Percentiles rank a stretch among this genome's conserved stretches.
phyloP scores from a whole-genome alignment of 2,888 invertebrate species.

The Homarus gammarus region DNA sequence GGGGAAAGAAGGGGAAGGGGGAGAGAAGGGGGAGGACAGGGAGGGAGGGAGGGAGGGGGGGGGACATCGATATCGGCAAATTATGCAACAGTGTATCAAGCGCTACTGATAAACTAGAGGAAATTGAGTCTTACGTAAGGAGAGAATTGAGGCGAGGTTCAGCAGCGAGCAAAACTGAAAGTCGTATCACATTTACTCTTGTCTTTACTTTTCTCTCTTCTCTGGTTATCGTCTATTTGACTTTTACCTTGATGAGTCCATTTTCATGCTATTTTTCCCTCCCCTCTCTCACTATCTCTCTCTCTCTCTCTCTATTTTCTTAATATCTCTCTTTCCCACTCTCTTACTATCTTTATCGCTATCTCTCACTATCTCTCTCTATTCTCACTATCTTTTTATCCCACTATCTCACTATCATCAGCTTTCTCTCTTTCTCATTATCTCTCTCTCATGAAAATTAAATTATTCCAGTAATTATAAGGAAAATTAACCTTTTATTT shows the following conservation, averaged over 20 bases:
- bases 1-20: not conserved
- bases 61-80: conserved; percentile 45
- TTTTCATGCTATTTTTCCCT: no score
- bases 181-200: not conserved
- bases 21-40: not conserved
- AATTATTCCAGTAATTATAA: not conserved
- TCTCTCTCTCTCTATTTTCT: no score
- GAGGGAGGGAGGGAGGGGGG: not conserved
- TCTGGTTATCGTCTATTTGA: no score
- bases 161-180: no score
- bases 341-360: no score
- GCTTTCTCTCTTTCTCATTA: not conserved
- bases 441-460: not conserved
- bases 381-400: no score
- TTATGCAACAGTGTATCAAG: conserved; percentile 49
- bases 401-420: no score
- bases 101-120: conserved; percentile 7
- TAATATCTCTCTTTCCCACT: no score
- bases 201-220: not conserved
- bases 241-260: no score
- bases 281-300: no score
- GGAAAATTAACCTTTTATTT: not conserved
- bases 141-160: conserved; percentile 13
- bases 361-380: no score
- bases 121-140: conserved; percentile 3